Percentiles rank a stretch among this genome's conserved stretches.
Evolutionary conservation across 2,888 invertebrate genomes (phyloP).

Genomic region (Catocala nupta): DNA sequence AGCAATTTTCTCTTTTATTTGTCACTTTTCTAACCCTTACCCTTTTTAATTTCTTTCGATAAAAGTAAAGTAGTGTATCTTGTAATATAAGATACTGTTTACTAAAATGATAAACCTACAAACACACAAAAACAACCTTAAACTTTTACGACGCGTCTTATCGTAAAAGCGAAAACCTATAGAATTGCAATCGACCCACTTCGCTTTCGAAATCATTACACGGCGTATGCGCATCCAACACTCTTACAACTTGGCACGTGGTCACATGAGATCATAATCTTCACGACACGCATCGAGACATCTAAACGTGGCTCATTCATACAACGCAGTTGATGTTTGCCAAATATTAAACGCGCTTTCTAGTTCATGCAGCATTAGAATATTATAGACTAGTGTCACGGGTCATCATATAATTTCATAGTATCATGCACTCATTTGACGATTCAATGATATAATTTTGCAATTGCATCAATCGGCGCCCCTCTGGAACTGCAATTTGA

Average conservation of each 20-base stretch:
- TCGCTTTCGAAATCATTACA: constrained; percentile 21
- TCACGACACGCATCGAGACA: constrained; percentile 20
- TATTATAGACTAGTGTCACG: no score
- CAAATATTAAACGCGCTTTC: constrained; percentile 11
- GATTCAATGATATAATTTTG: not conserved
- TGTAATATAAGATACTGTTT: no score
- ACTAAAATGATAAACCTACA: not conserved
- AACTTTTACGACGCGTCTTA: not conserved
- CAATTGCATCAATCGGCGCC: not conserved
- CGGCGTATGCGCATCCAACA: constrained; percentile 10
- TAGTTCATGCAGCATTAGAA: not conserved
- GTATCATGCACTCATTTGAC: not conserved
- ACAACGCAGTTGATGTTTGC: constrained; percentile 15
- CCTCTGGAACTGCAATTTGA: no score
- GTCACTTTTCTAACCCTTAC: no score
- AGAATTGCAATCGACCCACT: constrained; percentile 3
- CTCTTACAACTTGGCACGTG: constrained; percentile 36
- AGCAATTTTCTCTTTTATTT: no score
- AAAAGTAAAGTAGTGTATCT: no score
- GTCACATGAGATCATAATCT: constrained; percentile 27
- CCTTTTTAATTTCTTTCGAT: no score
- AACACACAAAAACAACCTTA: not conserved
- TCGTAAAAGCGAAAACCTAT: constrained; percentile 5
- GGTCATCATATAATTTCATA: no score
- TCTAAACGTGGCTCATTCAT: constrained; percentile 45